Evolutionary conservation across 2,797 vertebrate species (phyloP), one percentile per base, ranked within the genome.

Genomic region (Rachycentron canadum): DNA sequence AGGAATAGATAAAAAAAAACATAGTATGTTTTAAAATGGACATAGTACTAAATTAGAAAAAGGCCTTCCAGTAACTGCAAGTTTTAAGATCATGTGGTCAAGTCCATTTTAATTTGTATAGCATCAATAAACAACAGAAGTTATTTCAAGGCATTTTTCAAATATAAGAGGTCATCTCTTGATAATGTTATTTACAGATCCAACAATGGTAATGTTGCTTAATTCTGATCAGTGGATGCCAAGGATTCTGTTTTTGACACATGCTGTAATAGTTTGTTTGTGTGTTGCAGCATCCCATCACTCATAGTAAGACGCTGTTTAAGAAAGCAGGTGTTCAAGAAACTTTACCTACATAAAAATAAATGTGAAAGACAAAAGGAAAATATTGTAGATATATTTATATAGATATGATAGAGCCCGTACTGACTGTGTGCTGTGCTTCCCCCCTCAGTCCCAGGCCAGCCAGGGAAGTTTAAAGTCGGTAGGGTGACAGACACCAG

Each of bases 391-490:
- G 26, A 41, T 2, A 2, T 43, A 7, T 40, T 52, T 49, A 6
- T 26, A 23, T 9, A 23, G 7, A n/a, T 68, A 26, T 38, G 13
- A 34, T 7, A 11, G 2, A 49, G 32, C 34, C 25, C 26, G 61
- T n/a, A 52, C 50, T 76, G 61, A 21, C 17, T 76, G 25, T 65
- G 25, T 82, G 26, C 26, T 66, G 17, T 67, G 32, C 2, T 62
- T 41, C 56, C 34, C 21, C 36, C 21, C 68, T 70, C 86, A 99
- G 98, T 99, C 59, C 98, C 98, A 0, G 97, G 97, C 36, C 98
- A 99, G 87, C 98, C 98, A 0, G 97, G 97, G 90, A 99, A 97
- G 91, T 96, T 99, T 88, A 95, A 95, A 87, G 97, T 96, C 0
- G 97, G 97, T 45, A 97, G 94, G 76, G 97, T 97, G 92, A 97